Percentiles rank a stretch among this genome's conserved stretches.
Evolutionary conservation across 2,888 invertebrate species (phyloP).

Genomic region (Phortica magna): DNA sequence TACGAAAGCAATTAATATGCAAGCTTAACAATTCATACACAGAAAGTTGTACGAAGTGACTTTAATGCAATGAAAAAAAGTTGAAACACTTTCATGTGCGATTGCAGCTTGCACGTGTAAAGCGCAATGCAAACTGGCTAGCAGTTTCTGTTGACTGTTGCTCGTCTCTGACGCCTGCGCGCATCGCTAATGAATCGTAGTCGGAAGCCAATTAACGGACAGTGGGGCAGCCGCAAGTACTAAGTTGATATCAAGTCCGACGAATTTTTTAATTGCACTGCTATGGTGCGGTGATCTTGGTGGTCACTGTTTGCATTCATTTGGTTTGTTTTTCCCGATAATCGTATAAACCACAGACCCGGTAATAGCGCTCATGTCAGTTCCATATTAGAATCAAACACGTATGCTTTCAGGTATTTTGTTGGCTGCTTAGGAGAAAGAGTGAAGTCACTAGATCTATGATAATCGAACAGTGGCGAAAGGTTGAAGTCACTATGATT

Average conservation of each 20-base stretch:
- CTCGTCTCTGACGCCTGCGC: background rate
- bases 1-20: no score
- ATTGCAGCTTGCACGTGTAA: no score
- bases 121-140: background rate
- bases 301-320: background rate
- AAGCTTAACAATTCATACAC: no score
- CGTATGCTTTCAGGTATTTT: background rate
- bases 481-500: background rate
- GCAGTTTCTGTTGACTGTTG: background rate
- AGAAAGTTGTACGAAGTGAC: no score
- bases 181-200: background rate
- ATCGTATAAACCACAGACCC: conserved; percentile 12
- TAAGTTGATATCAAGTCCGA: background rate
- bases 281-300: background rate
- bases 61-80: no score
- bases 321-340: conserved; percentile 4
- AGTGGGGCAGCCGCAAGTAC: background rate
- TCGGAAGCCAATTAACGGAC: background rate
- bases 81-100: no score
- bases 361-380: background rate
- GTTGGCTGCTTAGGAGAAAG: background rate
- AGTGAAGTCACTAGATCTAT: background rate
- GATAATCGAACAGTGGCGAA: no score
- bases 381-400: background rate
- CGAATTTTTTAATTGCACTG: background rate